Conservation (phyloP, 2,113 vertebrate species). For the Passer montanus region DNA sequence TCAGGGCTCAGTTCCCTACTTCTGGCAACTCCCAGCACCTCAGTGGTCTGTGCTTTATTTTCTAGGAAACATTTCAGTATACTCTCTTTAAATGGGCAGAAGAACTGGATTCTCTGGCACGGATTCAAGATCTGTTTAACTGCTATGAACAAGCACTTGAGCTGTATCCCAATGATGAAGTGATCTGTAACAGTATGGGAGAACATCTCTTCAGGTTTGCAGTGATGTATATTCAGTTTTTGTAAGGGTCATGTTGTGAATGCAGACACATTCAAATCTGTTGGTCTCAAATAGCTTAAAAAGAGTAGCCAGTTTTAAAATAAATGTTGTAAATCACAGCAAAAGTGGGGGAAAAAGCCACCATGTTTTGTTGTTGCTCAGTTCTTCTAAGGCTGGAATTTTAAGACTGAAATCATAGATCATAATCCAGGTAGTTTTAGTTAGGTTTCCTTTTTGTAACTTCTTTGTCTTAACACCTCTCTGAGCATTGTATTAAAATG, state of each 20-base stretch:
- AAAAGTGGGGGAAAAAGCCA: neutral
- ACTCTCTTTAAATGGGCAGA: conserved; percentile 95
- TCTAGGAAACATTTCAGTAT: conserved; percentile 92
- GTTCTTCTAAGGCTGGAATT: neutral
- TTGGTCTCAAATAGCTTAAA: neutral
- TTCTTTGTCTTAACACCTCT: neutral
- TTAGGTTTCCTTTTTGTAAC: neutral
- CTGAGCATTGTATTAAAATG: neutral
- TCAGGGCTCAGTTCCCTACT: neutral
- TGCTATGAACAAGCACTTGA: conserved; percentile 96
- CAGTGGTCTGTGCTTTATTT: neutral
- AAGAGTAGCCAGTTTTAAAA: neutral
- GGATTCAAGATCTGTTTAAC: conserved; percentile 91
- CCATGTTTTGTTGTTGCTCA: neutral
- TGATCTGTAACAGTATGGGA: conserved; percentile 97
- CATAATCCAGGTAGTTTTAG: neutral
- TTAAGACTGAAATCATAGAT: neutral
- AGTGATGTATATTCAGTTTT: neutral
- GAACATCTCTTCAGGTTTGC: conserved; percentile 96
- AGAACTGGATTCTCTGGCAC: conserved; percentile 88
- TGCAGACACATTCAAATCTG: neutral
- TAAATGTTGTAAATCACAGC: neutral
- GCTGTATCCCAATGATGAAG: conserved; percentile 90
- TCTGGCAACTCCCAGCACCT: neutral
- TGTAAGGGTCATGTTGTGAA: neutral